Percentiles rank a stretch among this genome's conserved stretches.
Conservation (phyloP, 2,797 vertebrate species). For the Spheniscus humboldti region DNA sequence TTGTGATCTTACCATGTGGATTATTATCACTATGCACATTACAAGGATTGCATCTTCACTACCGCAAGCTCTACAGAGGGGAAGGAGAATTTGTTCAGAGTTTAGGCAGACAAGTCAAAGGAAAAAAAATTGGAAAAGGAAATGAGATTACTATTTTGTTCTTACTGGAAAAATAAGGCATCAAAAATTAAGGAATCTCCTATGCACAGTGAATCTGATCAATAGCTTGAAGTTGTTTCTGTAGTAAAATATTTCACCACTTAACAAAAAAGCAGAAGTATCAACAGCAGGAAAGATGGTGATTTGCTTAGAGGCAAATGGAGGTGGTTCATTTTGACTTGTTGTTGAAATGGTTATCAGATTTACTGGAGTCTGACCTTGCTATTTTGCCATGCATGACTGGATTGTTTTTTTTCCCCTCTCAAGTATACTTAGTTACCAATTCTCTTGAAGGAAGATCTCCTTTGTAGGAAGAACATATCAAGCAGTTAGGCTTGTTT, state of each 20-base stretch:
- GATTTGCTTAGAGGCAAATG: not conserved
- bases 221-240: not conserved
- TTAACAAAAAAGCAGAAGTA: not conserved
- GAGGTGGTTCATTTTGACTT: not conserved
- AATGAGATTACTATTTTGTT: not conserved
- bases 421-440: not conserved
- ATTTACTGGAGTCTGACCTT: not conserved
- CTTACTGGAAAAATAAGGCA: not conserved
- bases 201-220: not conserved
- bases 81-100: not conserved
- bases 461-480: not conserved
- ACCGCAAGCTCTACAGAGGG: not conserved
- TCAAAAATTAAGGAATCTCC: not conserved
- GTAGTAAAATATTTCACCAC: not conserved
- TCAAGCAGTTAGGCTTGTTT: not conserved
- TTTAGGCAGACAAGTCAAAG: not conserved
- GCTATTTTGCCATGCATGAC: not conserved
- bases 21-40: not conserved
- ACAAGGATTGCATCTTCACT: not conserved
- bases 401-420: not conserved
- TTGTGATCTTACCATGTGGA: not conserved
- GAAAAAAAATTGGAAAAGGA: not conserved
- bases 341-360: not conserved
- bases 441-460: not conserved
- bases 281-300: not conserved